Conservation (phyloP, 2,113 vertebrate genomes). For the Vombatus ursinus region DNA sequence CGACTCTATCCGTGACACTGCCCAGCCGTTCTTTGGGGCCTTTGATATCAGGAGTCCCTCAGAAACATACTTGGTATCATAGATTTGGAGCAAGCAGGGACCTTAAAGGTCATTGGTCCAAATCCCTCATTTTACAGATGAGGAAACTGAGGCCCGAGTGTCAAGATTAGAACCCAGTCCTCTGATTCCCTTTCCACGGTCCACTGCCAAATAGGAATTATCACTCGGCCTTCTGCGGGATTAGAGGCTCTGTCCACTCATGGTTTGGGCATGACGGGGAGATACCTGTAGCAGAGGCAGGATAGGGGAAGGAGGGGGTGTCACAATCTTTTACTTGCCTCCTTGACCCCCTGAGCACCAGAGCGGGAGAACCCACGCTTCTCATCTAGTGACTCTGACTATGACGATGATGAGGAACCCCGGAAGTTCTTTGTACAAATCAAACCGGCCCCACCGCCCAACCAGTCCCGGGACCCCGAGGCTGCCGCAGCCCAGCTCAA, state of each 20-base stretch:
- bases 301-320: background rate
- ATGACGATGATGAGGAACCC: constrained; percentile 92
- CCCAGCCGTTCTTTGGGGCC: background rate
- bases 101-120: background rate
- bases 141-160: background rate
- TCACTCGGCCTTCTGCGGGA: background rate
- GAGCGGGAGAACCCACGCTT: constrained; percentile 84
- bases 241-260: background rate
- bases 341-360: constrained; percentile 86
- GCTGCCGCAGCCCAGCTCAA: constrained; percentile 90
- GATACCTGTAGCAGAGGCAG: rapidly evolving
- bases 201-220: background rate
- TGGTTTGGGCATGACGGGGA: rapidly evolving
- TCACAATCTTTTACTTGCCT: background rate
- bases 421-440: constrained; percentile 94
- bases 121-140: background rate
- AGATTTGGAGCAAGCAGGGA: background rate
- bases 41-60: background rate
- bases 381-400: constrained; percentile 95
- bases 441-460: constrained; percentile 86
- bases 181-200: background rate
- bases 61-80: background rate
- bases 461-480: constrained; percentile 77
- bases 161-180: background rate
- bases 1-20: background rate